Evolutionary conservation across 1,140 invertebrate genomes (phyloP).

Genomic region (Magallana gigas): DNA sequence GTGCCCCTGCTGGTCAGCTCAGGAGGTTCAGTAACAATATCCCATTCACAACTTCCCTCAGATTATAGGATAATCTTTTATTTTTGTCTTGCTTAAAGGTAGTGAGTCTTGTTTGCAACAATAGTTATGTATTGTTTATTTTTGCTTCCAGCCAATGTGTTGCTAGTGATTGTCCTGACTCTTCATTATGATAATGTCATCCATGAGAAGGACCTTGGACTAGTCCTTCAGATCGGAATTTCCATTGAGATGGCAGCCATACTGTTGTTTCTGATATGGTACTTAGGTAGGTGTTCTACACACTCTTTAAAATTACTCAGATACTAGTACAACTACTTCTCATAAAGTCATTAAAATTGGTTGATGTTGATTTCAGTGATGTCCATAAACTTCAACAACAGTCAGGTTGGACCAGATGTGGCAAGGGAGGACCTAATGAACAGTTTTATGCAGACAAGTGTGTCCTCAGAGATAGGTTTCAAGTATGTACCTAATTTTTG

Average conservation of each 20-base stretch:
- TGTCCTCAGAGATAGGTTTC: constrained; percentile 69
- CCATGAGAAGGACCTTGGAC: background rate
- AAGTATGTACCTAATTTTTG: constrained; percentile 61
- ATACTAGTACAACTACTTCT: background rate
- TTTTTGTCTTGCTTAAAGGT: too few relatives aligned
- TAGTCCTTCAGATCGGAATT: constrained; percentile 63
- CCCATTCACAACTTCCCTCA: too few relatives aligned
- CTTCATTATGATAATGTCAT: background rate
- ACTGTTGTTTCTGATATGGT: constrained; percentile 61
- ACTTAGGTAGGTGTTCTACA: constrained; percentile 62
- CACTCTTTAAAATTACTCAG: background rate
- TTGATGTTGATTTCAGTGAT: constrained; percentile 59
- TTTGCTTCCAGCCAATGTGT: constrained; percentile 62
- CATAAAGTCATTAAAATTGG: too few relatives aligned
- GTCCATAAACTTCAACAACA: constrained; percentile 68
- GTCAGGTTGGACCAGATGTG: constrained; percentile 68
- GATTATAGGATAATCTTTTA: too few relatives aligned
- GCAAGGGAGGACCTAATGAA: constrained; percentile 69
- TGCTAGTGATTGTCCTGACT: constrained; percentile 58
- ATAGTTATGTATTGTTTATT: background rate
- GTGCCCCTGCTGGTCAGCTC: constrained; percentile 68
- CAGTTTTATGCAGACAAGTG: constrained; percentile 67
- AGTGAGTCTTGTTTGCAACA: too few relatives aligned
- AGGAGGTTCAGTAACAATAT: constrained; percentile 56
- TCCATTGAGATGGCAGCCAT: constrained; percentile 58